Evolutionary conservation across 2,888 invertebrate genomes (phyloP), one percentile per base, ranked within the genome.

Genomic region (Junonia oenone): DNA sequence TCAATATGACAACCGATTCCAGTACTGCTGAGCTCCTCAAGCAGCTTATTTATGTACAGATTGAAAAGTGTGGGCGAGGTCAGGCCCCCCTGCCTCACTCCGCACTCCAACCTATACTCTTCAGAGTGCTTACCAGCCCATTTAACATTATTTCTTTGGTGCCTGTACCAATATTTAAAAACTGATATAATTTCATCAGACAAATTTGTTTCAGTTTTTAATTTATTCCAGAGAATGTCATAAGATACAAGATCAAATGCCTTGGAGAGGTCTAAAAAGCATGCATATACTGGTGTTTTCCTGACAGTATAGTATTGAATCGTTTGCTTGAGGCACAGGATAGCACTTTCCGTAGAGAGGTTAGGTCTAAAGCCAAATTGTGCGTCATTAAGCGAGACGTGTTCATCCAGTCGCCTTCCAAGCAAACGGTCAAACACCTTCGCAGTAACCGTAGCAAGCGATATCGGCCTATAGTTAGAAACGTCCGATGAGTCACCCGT

Each of bases 391-490:
- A 43, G 11, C 3, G 6, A 19, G 19, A 43, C 19, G 26, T 43
- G 43, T 13, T 19, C 19, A 11, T 22, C 19, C 22, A 48, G 13
- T 8, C 29, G 15, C 13, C 15, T 46, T 14, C 45, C 26, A 37
- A 63, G 57, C 55, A 66, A 6, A 46, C 63, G 47, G 37, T 65
- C 66, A 19, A 64, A 26, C 27, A 62, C 58, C 47, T 64, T 64
- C 4, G 64, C 63, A 6, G 61, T 45, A 6, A 64, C 50, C 19
- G 64, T 64, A 11, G 66, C 64, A 6, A 64, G 45, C 1, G 63
- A 66, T 5, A 64, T 64, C 2, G 62, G 65, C 14, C 64, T 55
- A 45, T 66, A 68, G 47, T 68, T 65, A 2, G 6, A 26, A 22
- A 22, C 48, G 37, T 61, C 61, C 2, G 49, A 50, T 2, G 45